Evolutionary conservation across 2,888 invertebrate genomes (phyloP).

Genomic region (Heliconius hortense): DNA sequence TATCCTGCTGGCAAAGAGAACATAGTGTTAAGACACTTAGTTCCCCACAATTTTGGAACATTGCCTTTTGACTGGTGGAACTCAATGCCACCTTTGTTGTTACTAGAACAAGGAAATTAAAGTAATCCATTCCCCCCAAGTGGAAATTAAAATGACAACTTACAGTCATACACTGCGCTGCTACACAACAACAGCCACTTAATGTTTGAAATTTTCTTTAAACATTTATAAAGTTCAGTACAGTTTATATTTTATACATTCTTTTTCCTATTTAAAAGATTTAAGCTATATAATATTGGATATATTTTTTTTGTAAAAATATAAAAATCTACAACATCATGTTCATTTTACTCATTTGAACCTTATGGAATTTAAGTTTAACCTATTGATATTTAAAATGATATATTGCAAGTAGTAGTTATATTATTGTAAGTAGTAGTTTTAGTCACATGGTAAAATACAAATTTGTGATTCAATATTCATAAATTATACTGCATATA

Average conservation of each 20-base stretch:
- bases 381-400: neutral
- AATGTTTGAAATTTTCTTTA: neutral
- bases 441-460: neutral
- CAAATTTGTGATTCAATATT: neutral
- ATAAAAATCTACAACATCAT: slow-evolving; percentile 3
- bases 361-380: neutral
- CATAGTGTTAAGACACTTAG: too few species aligned
- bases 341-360: neutral
- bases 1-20: neutral
- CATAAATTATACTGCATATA: neutral
- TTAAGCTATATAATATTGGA: neutral
- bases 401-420: neutral
- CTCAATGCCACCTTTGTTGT: neutral
- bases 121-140: too few species aligned
- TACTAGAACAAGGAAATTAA: neutral
- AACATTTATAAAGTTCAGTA: neutral
- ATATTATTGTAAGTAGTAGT: neutral
- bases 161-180: neutral
- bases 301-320: neutral
- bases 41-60: too few species aligned
- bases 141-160: too few species aligned
- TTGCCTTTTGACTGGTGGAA: neutral
- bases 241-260: neutral
- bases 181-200: neutral
- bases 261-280: neutral